Evolutionary conservation across 2,113 vertebrate genomes (phyloP).

Genomic region (Corapipo altera): DNA sequence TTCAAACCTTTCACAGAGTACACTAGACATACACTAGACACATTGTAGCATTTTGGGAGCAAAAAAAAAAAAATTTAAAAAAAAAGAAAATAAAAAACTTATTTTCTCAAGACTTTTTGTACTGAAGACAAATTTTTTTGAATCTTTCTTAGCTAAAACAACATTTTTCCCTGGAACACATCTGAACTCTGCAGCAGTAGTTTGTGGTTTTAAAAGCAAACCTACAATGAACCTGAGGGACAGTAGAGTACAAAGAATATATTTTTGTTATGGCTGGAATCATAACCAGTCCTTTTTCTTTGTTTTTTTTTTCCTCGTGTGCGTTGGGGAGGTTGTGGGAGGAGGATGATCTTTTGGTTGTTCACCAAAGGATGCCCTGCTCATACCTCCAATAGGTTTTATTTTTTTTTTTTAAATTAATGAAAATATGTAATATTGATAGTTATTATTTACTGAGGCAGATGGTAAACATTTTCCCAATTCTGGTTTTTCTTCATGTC

Average conservation of each 20-base stretch:
- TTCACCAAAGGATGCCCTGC: constrained; percentile 59
- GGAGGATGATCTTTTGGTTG: constrained; percentile 35
- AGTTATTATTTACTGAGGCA: constrained; percentile 85
- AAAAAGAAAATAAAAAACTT: constrained; percentile 77
- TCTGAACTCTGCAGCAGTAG: constrained; percentile 77
- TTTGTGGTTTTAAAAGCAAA: constrained; percentile 77
- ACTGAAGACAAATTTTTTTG: constrained; percentile 83
- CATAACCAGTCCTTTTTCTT: constrained; percentile 64
- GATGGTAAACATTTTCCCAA: constrained; percentile 82
- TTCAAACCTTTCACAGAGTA: constrained; percentile 91
- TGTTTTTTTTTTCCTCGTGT: constrained; percentile 67
- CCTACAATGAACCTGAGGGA: constrained; percentile 81
- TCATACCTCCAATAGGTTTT: constrained; percentile 77
- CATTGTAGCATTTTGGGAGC: constrained; percentile 89
- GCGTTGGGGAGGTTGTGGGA: constrained; percentile 55
- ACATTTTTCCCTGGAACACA: constrained; percentile 85
- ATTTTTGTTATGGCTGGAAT: constrained; percentile 91
- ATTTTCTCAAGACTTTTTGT: constrained; percentile 89
- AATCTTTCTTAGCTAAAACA: constrained; percentile 81
- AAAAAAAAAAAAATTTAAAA: constrained; percentile 81
- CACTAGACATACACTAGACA: constrained; percentile 91
- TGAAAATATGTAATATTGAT: constrained; percentile 87
- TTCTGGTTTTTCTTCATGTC: constrained; percentile 78
- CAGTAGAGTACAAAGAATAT: constrained; percentile 91
- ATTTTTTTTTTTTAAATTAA: constrained; percentile 86